These are phyloP conservation scores for Tauraco erythrolophus DNA, from an alignment of 2,113 vertebrate genomes.

Conservation along the genomic window DNA sequence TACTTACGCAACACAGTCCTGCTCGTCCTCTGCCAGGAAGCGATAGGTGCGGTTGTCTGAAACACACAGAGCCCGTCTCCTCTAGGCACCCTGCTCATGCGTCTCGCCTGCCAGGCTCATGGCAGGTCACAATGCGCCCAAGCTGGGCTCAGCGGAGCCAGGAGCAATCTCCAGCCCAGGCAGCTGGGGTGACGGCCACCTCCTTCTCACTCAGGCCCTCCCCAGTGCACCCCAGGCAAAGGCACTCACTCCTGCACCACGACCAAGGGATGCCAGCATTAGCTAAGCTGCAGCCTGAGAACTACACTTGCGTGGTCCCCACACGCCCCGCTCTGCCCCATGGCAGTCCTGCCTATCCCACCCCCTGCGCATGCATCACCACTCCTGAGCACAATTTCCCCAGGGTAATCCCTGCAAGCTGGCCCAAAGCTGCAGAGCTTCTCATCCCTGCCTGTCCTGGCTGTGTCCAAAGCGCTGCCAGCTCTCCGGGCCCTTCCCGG, in stretches of 20 bases:
- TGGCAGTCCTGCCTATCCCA: not conserved
- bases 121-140: not conserved
- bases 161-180: not conserved
- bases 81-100: not conserved
- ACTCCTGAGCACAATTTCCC: not conserved
- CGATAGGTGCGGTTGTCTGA: slow-evolving; percentile 76
- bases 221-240: not conserved
- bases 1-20: slow-evolving; percentile 73
- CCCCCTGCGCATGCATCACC: too few relatives aligned
- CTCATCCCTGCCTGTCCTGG: fast-evolving
- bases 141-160: not conserved
- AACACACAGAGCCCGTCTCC: not conserved
- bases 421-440: not conserved
- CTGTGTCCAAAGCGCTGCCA: not conserved
- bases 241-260: not conserved
- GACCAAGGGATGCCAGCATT: not conserved
- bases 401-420: not conserved
- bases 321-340: not conserved
- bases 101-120: not conserved
- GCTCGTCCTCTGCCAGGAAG: slow-evolving; percentile 75
- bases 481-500: not conserved
- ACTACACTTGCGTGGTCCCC: not conserved
- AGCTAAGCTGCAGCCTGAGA: not conserved
- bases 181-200: not conserved
- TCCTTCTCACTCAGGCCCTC: not conserved